Evolutionary conservation across 2,797 vertebrate genomes (phyloP).

Genomic region (Chlorospingus flavigularis): DNA sequence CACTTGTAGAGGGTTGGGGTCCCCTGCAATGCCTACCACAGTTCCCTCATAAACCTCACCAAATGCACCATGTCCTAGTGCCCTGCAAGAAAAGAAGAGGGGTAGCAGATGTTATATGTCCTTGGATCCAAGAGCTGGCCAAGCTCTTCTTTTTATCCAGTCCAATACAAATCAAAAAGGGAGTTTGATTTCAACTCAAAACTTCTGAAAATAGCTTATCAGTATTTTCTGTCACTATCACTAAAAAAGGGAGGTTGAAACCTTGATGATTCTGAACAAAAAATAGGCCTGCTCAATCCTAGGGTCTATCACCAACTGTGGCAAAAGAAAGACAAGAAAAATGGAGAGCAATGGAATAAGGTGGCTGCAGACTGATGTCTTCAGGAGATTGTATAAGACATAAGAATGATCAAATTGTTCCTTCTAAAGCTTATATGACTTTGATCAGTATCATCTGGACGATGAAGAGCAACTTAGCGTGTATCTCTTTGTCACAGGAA

Average conservation of each 20-base stretch:
- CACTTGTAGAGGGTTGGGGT: conserved; percentile 86
- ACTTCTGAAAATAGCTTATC: background rate
- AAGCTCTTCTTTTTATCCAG: background rate
- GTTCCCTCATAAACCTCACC: conserved; percentile 93
- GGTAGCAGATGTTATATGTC: background rate
- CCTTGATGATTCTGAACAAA: background rate
- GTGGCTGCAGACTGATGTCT: background rate
- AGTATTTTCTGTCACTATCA: background rate
- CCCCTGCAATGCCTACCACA: conserved; percentile 84
- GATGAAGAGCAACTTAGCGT: background rate
- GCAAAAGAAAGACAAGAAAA: background rate
- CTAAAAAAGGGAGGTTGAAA: background rate
- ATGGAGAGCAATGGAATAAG: background rate
- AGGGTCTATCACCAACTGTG: background rate
- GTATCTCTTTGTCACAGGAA: background rate
- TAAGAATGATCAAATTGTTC: background rate
- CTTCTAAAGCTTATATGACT: background rate
- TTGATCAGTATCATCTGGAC: background rate
- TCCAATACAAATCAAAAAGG: background rate
- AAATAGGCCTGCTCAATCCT: background rate
- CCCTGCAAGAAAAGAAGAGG: conserved; percentile 71
- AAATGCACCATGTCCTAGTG: conserved; percentile 89
- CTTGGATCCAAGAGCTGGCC: background rate
- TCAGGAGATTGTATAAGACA: background rate
- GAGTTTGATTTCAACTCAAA: background rate